These are phyloP conservation scores for Cerastis rubricosa DNA, from an alignment of 2,888 invertebrate genomes.

Conservation along the genomic window DNA sequence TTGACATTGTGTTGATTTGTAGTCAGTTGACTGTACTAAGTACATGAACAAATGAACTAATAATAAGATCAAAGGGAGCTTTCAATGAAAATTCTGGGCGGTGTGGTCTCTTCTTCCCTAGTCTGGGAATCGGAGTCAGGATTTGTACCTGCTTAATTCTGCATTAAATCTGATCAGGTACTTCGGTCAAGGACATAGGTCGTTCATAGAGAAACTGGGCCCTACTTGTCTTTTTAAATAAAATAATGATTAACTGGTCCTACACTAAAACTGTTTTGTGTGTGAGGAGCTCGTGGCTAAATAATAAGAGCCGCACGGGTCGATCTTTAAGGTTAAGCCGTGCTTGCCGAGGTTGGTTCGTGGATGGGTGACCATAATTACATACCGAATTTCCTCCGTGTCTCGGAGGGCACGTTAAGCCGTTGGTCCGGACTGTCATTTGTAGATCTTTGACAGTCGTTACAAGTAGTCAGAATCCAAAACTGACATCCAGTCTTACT, in stretches of 20 bases:
- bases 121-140: background rate
- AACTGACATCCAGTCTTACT: no score
- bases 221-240: background rate
- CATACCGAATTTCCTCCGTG: no score
- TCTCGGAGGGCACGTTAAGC: no score
- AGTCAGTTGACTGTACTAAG: conserved; percentile 19
- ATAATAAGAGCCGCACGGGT: no score
- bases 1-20: conserved; percentile 64
- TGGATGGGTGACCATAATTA: no score
- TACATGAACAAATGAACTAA: conserved; percentile 11
- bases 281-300: no score
- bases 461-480: no score
- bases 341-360: no score
- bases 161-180: background rate
- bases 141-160: background rate
- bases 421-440: no score
- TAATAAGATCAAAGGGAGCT: conserved; percentile 17
- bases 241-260: no score
- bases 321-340: no score
- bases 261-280: background rate
- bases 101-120: background rate
- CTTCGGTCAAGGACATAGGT: background rate
- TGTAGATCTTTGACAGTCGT: no score
- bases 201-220: background rate
- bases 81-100: conserved; percentile 7